phyloP scores from a whole-genome alignment of 2,113 vertebrate genomes.

The Actenoides lindsayi region DNA sequence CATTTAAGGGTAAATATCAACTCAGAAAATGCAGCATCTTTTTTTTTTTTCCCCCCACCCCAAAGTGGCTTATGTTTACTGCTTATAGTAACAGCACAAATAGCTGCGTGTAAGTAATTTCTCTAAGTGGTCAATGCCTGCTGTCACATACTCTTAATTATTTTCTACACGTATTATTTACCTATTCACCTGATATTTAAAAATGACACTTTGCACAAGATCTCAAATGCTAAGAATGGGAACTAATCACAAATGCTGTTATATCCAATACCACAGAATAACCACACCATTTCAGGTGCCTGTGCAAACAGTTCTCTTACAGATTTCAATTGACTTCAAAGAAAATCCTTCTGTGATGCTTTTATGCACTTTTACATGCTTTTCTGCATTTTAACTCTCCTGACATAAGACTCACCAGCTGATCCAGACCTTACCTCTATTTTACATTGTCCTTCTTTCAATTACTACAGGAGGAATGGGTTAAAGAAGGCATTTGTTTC shows the following conservation, averaged over 20 bases:
- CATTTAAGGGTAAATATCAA: neutral
- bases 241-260: neutral
- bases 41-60: too few relatives aligned
- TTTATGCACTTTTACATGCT: neutral
- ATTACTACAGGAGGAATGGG: neutral
- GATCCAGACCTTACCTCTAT: neutral
- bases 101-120: too few relatives aligned
- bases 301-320: neutral
- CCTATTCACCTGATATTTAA: neutral
- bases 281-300: neutral
- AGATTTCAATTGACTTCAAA: neutral
- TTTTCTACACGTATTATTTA: neutral
- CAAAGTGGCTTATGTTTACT: neutral
- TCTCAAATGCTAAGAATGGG: neutral
- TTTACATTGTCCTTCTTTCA: neutral
- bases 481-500: neutral
- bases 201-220: neutral
- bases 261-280: neutral
- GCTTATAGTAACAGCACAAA: neutral
- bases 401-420: neutral
- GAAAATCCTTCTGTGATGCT: neutral
- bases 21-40: neutral
- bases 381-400: neutral
- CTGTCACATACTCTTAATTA: neutral
- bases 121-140: rapidly evolving